Base-by-base conservation (phyloP, 2,797 vertebrate species). In the Nannoperca obscura region DNA sequence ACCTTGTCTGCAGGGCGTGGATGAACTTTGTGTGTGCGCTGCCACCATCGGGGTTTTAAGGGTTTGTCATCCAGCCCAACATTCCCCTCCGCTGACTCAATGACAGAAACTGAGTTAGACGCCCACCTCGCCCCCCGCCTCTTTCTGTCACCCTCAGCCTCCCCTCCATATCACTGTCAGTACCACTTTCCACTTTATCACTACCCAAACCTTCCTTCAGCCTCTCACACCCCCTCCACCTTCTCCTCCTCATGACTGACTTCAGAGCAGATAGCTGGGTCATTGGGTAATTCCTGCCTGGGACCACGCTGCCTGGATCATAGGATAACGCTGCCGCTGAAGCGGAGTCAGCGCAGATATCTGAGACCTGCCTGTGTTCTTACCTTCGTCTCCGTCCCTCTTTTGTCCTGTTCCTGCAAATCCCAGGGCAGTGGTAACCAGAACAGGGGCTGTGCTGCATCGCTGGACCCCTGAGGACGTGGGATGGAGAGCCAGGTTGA, bases 21-120 rank as follows among this genome's bases (percentile, higher is more conserved):
- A 72, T 75, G 74, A 81, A 71, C 62, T 53, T 38, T 64, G 68
- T 54, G 65, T 69, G 72, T 80, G 4, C 40, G 52, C 53, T 54
- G 78, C 71, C 74, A 65, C 79, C 84, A 15, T 75, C 81, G 74
- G 82, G 86, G 79, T 66, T 89, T 92, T 90, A 76, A 82, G 89
- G 86, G 92, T 94, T 94, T 94, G 93, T 93, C 93, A 93, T 91
- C 79, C 79, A 92, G 93, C 86, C 90, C 84, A 80, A 88, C 94
- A 95, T 96, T 95, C 94, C 91, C 93, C 79, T 87, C 72, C 62
- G 44, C 82, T 96, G 94, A 96, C 91, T 95, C 94, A 95, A 87
- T 86, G 90, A 93, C 90, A 91, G 91, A 93, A 92, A 87, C 74
- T 86, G 83, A 93, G 89, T 84, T 87, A 64, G 80, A 82, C 4